Conservation (phyloP, 1,140 invertebrate genomes). For the Anastrepha ludens region DNA sequence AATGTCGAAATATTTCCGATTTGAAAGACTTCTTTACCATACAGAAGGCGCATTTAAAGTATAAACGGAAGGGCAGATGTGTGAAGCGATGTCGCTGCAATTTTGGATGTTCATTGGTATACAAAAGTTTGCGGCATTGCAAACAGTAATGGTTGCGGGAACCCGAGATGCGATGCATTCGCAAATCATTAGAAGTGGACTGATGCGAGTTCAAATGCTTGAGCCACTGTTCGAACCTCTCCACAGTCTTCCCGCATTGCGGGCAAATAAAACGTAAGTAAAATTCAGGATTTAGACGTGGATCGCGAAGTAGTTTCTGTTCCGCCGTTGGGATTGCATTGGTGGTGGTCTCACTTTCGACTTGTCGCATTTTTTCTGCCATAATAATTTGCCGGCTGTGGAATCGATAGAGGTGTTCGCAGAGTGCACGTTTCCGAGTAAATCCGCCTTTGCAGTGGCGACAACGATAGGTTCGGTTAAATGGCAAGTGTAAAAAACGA, state of each 20-base stretch:
- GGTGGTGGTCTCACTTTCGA: neutral
- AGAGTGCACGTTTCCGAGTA: constrained; percentile 64
- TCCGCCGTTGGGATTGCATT: neutral
- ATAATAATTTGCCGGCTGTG: constrained; percentile 31
- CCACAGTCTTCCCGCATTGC: constrained; percentile 42
- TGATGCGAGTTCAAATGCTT: constrained; percentile 44
- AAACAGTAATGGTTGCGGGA: constrained; percentile 55
- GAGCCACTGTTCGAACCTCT: constrained; percentile 53
- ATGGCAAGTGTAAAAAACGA: constrained; percentile 68
- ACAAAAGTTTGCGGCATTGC: constrained; percentile 34
- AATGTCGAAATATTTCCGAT: constrained; percentile 56
- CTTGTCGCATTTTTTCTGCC: constrained; percentile 3
- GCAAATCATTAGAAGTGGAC: constrained; percentile 42
- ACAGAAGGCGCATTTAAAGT: constrained; percentile 56
- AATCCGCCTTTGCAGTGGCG: constrained; percentile 65
- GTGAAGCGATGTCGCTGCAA: constrained; percentile 55
- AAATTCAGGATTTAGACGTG: constrained; percentile 54
- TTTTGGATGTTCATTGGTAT: constrained; percentile 16
- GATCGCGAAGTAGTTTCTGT: neutral
- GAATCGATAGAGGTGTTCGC: constrained; percentile 61
- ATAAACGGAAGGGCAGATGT: constrained; percentile 43
- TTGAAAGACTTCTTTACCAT: constrained; percentile 46
- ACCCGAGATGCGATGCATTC: constrained; percentile 53
- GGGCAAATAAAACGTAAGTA: constrained; percentile 56
- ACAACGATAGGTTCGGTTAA: constrained; percentile 66